phyloP scores from a whole-genome alignment of 2,113 vertebrate genomes.

The Dolichallabes microphthalmus region DNA sequence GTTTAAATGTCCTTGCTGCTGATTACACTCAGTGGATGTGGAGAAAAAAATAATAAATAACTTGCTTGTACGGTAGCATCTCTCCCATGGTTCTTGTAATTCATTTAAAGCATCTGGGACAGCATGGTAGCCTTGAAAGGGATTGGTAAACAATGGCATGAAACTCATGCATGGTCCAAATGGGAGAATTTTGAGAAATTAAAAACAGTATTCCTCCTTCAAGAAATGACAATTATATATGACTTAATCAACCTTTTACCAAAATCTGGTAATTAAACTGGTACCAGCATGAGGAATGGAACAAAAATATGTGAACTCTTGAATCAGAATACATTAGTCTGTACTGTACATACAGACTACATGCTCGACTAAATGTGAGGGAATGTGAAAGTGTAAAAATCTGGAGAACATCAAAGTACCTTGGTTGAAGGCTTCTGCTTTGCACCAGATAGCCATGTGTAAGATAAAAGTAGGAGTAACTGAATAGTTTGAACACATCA shows the following conservation, averaged over 20 bases:
- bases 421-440: neutral
- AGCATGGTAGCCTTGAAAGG: slow-evolving; percentile 51
- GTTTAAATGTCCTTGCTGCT: slow-evolving; percentile 65
- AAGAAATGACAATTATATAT: neutral
- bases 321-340: neutral
- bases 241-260: neutral
- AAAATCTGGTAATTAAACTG: neutral
- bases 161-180: neutral
- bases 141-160: slow-evolving; percentile 47
- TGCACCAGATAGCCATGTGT: neutral
- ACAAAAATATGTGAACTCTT: neutral
- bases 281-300: neutral
- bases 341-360: neutral
- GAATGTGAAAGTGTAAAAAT: neutral
- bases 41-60: slow-evolving; percentile 56
- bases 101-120: slow-evolving; percentile 63
- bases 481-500: neutral
- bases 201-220: neutral
- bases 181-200: neutral
- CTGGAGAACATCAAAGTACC: neutral
- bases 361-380: neutral
- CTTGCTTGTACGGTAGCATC: slow-evolving; percentile 55
- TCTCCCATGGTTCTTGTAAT: slow-evolving; percentile 59
- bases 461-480: neutral
- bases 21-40: slow-evolving; percentile 58